Evolutionary conservation across 1,140 invertebrate species (phyloP).

Genomic region (Globodera ellingtonae): DNA sequence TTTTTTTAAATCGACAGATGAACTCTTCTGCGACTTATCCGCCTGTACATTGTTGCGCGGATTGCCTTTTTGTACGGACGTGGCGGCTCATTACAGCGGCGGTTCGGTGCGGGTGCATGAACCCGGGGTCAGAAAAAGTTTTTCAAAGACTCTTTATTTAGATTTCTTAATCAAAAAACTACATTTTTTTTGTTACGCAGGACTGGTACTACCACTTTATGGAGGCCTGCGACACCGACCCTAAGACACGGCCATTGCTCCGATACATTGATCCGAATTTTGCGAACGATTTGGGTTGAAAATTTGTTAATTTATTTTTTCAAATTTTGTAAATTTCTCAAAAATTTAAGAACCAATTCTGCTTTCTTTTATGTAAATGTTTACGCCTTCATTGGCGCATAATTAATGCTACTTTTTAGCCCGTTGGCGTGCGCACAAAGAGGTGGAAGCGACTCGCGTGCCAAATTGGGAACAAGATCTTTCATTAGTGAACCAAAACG

Average conservation of each 20-base stretch:
- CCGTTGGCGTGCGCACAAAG: slow-evolving; percentile 3
- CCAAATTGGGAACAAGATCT: background rate
- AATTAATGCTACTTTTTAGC: background rate
- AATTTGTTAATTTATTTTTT: background rate
- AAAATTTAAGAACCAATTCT: background rate
- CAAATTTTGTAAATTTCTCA: background rate
- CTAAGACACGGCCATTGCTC: slow-evolving; percentile 19
- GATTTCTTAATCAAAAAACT: background rate
- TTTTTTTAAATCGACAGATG: slow-evolving; percentile 13
- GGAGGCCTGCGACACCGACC: slow-evolving; percentile 30
- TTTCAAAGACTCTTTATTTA: background rate
- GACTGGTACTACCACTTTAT: slow-evolving; percentile 41
- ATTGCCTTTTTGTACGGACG: slow-evolving; percentile 35
- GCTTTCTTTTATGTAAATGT: background rate
- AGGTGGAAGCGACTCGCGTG: background rate
- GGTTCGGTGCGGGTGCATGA: background rate
- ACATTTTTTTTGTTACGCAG: background rate
- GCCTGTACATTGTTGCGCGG: slow-evolving; percentile 31
- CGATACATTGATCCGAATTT: slow-evolving; percentile 32
- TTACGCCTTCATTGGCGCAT: background rate
- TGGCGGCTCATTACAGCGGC: too few species aligned
- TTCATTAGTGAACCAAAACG: background rate
- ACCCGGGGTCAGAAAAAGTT: background rate
- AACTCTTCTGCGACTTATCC: background rate
- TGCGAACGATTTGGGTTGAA: slow-evolving; percentile 19